Base-by-base conservation (phyloP, 2,797 vertebrate species). In the Simalia tracyae region DNA sequence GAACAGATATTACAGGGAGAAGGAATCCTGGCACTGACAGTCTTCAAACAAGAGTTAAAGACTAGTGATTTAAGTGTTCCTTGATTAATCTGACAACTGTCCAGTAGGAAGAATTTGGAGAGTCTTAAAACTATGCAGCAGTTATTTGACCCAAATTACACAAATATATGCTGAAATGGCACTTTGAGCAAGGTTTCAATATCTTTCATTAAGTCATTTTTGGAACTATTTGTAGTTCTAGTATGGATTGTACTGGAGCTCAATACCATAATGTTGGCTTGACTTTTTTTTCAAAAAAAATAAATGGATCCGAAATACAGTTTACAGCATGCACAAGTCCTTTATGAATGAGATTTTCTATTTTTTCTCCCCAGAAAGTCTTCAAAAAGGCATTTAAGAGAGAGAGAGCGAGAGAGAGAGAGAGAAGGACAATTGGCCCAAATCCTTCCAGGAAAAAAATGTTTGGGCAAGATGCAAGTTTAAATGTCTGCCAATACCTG, bases 141-240 rank as follows among this genome's bases (percentile, higher is more conserved):
- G 59, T 84, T 84, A 84, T 60, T 31, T 1, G 4, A 60, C 8
- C 2, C 72, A 87, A 0, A 0, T 36, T 54, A 42, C 59, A 92
- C 89, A 88, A 81, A 87, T 64, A 87, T 19, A 46, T 10, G 0
- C 54, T 54, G 84, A 89, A 85, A 92, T 64, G 68, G 42, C 91
- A 85, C 86, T 36, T 61, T 42, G n/a, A 64, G 36, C 57, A 87
- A 89, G 15, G 50, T 50, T 50, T 57, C 15, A 46, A 42, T 26
- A 68, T 91, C 59, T 64, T 86, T 92, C 84, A 42, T 89, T 91
- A 92, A 90, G 36, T 66, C 24, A 84, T 91, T 92, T 93, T 57
- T 94, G 76, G 90, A 92, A 93, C 57, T 57, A 72, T 72, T 92
- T 63, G 6, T 60, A 87, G 60, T 36, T 93, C 87, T 92, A 92